phyloP scores from a whole-genome alignment of 2,113 vertebrate species.

The Pseudorectes ferrugineus region DNA sequence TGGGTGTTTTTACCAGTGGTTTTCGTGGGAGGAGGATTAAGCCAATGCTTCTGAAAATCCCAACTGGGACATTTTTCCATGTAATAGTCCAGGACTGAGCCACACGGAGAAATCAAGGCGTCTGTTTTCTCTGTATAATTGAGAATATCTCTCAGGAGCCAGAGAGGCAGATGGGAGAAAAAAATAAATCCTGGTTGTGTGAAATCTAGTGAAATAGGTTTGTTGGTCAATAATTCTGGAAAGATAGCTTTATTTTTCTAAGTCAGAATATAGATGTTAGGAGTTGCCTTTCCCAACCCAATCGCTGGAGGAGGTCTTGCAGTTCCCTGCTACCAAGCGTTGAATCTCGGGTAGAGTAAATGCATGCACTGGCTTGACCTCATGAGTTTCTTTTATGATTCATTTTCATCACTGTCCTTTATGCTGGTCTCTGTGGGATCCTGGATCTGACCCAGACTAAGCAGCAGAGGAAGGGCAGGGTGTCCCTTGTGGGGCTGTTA shows the following conservation, averaged over 20 bases:
- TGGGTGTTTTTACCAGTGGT: background rate
- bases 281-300: background rate
- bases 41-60: background rate
- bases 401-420: slow-evolving; percentile 59
- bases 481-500: slow-evolving; percentile 52
- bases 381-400: slow-evolving; percentile 31
- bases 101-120: background rate
- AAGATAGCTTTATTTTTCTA: background rate
- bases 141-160: background rate
- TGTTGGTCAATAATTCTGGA: background rate
- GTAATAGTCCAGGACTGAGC: background rate
- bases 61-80: background rate
- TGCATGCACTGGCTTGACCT: background rate
- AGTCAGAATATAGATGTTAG: background rate
- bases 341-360: background rate
- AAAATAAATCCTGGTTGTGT: background rate
- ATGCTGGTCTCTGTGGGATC: background rate
- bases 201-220: background rate
- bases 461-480: slow-evolving; percentile 20
- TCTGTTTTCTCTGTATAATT: background rate
- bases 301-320: background rate
- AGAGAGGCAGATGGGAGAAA: background rate
- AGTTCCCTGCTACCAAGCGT: background rate
- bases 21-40: background rate
- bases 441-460: background rate